phyloP scores from a whole-genome alignment of 2,888 invertebrate species.

The Nomada lathburiana region DNA sequence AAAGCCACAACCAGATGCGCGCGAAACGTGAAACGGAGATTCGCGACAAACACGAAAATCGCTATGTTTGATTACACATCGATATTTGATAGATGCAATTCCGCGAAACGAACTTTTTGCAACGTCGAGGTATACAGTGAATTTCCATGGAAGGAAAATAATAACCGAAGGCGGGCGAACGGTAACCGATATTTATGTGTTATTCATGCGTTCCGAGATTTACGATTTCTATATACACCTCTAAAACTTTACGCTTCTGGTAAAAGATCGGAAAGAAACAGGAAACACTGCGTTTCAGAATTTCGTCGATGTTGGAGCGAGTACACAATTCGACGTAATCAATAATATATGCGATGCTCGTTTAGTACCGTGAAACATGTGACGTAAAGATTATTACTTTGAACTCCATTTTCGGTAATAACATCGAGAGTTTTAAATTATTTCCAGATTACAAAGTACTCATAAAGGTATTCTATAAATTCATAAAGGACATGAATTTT shows the following conservation, averaged over 20 bases:
- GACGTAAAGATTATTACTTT: too few relatives aligned
- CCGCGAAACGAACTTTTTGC: constrained; percentile 30
- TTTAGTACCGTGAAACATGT: neutral
- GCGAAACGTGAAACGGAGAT: neutral
- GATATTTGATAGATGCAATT: constrained; percentile 20
- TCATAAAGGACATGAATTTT: too few relatives aligned
- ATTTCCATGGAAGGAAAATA: constrained; percentile 56
- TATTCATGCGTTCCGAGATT: constrained; percentile 14
- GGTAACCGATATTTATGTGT: constrained; percentile 13
- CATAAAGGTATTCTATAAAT: too few relatives aligned
- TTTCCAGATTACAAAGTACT: too few relatives aligned
- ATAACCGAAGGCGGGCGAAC: constrained; percentile 27
- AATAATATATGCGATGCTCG: neutral
- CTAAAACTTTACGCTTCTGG: neutral
- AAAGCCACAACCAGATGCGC: neutral
- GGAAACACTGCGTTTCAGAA: neutral
- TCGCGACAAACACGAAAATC: constrained; percentile 19
- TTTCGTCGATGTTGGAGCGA: neutral
- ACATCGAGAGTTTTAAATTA: too few relatives aligned
- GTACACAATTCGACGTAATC: neutral
- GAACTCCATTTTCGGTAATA: too few relatives aligned
- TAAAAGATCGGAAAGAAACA: neutral
- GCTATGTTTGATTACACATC: constrained; percentile 21
- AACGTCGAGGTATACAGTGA: neutral
- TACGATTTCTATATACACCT: constrained; percentile 18